Base-by-base conservation (phyloP, 2,888 invertebrate genomes). In the Eupeodes luniger region DNA sequence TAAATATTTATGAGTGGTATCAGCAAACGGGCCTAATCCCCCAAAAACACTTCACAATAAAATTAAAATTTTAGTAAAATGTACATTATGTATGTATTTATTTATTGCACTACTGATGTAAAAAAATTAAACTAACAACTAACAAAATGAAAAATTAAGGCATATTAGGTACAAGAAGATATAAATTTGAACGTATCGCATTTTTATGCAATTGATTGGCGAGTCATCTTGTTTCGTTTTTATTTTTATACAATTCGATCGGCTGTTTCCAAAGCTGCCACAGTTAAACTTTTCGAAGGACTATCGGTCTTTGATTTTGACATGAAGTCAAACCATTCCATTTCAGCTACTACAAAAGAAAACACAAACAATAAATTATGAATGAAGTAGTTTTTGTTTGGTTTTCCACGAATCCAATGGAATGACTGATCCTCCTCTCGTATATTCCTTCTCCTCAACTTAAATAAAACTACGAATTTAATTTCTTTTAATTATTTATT, bases 351-450 rank as follows among this genome's bases (percentile, higher is more conserved):
- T 27, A 27, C 27, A 27, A 27, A 27, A 27, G 81, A 49, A 85
- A 87, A 62, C 57, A 57, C 55, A 72, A 47, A 59, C 40, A 69
- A 55, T 53, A 2, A 27, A 70, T 57, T 47, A 70, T 40, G 62
- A 34, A 12, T 49, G 55, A 57, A 16, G 69, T 66, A 12, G 49
- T n/a, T 47, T 51, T 81, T 75, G 81, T 55, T 81, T 77, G 85
- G 53, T 85, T 88, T 78, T 85, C 85, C 78, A 61, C 85, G 85
- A 88, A 69, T 77, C 69, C 62, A 88, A 70, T 85, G 88, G 88
- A 88, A 85, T 81, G 81, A 81, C 69, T 62, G 51, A 72, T 2
- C 69, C 78, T 40, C 47, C 69, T 47, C 10, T 12, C 57, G 67
- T 27, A 3, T 27, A 27, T 27, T 27, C 27, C 27, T 27, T 2